Percentiles rank a stretch among this genome's conserved stretches.
Evolutionary conservation across 2,888 invertebrate genomes (phyloP).

Genomic region (Caenorhabditis plicata): DNA sequence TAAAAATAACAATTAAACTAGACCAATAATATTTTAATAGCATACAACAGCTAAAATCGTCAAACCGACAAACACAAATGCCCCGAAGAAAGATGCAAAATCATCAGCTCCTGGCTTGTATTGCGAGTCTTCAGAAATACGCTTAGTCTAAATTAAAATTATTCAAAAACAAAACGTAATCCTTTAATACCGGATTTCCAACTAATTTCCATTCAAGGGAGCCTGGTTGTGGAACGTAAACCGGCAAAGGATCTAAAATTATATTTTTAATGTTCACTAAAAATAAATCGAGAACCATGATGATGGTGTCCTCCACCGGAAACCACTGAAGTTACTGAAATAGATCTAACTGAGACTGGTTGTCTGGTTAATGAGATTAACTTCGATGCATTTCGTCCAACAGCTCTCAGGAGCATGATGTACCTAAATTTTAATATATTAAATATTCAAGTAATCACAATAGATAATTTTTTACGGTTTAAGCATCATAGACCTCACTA

Average conservation of each 20-base stretch:
- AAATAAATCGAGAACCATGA: constrained; percentile 13
- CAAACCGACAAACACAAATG: constrained; percentile 34
- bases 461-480: too few species aligned
- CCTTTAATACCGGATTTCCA: constrained; percentile 5
- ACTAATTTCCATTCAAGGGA: constrained; percentile 24
- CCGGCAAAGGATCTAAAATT: constrained; percentile 37
- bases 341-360: constrained; percentile 12
- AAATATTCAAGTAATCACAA: too few species aligned
- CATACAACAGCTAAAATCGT: constrained; percentile 40
- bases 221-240: constrained; percentile 37
- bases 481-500: too few species aligned
- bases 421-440: too few species aligned
- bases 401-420: constrained; percentile 25
- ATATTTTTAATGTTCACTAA: neutral
- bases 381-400: constrained; percentile 13
- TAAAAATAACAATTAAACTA: neutral
- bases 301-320: constrained; percentile 34
- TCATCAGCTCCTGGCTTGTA: constrained; percentile 31
- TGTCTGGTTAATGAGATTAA: constrained; percentile 12
- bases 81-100: constrained; percentile 37
- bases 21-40: neutral
- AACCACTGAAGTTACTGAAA: constrained; percentile 16
- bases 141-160: too few species aligned
- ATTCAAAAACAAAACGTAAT: too few species aligned
- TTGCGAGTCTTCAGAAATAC: constrained; percentile 9